Percentiles rank a stretch among this genome's conserved stretches.
These are phyloP conservation scores for Cepaea nemoralis DNA, from an alignment of 1,140 invertebrate genomes.

Conservation along the genomic window DNA sequence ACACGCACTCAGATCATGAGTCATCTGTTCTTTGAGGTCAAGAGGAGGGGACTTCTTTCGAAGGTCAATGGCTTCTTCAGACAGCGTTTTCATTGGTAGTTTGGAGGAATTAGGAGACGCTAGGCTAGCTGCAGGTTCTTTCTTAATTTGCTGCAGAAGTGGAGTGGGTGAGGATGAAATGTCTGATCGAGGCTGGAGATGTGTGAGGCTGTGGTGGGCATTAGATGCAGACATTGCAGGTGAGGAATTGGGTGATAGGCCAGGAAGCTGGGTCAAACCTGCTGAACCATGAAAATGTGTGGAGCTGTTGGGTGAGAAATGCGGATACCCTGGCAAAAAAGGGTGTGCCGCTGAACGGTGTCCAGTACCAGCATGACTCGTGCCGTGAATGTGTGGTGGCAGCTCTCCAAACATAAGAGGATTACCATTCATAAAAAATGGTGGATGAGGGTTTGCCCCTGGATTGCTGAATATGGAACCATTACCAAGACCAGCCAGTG, in stretches of 20 bases:
- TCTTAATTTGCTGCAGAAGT: conserved; percentile 27
- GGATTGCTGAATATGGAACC: conserved; percentile 22
- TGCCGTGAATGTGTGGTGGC: conserved; percentile 3
- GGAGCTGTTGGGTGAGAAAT: conserved; percentile 24
- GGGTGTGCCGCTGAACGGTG: neutral
- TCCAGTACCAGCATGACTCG: neutral
- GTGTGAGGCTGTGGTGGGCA: conserved; percentile 37
- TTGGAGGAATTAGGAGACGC: conserved; percentile 41
- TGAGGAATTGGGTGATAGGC: neutral
- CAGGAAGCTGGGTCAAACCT: conserved; percentile 19
- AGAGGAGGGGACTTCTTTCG: conserved; percentile 40
- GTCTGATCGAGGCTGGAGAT: conserved; percentile 14
- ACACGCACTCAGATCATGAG: conserved; percentile 27
- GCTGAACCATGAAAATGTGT: neutral
- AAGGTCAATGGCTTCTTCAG: conserved; percentile 42
- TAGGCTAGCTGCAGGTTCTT: conserved; percentile 10
- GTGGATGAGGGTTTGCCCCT: conserved; percentile 6
- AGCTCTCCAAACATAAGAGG: conserved; percentile 36
- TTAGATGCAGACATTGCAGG: conserved; percentile 26
- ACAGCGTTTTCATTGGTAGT: conserved; percentile 21
- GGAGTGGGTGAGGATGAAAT: conserved; percentile 14
- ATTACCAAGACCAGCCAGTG: neutral
- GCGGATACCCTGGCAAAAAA: conserved; percentile 27
- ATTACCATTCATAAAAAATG: conserved; percentile 30
- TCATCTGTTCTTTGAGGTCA: conserved; percentile 37